Evolutionary conservation across 2,888 invertebrate species (phyloP).

Genomic region (Hemaris fuciformis): DNA sequence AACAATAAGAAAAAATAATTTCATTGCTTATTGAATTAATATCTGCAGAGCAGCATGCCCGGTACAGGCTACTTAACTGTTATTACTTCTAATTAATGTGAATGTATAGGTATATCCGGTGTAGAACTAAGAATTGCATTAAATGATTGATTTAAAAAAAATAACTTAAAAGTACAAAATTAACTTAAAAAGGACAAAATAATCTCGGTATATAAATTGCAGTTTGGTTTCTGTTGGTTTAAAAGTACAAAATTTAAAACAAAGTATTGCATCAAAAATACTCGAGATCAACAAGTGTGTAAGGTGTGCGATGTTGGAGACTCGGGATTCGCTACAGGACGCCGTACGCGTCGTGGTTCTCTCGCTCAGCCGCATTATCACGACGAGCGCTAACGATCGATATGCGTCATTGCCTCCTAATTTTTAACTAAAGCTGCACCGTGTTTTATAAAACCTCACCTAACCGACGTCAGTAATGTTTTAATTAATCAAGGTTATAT

Average conservation of each 20-base stretch:
- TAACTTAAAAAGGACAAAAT: not conserved
- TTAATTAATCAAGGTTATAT: conserved; percentile 30
- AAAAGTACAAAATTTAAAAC: too few species aligned
- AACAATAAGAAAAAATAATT: not conserved
- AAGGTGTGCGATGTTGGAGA: conserved; percentile 50
- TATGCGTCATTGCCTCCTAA: conserved; percentile 45
- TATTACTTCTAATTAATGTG: conserved; percentile 5
- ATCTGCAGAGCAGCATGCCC: not conserved
- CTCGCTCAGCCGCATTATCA: conserved; percentile 47
- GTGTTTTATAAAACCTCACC: conserved; percentile 12
- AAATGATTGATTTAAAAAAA: not conserved
- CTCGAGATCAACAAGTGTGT: conserved; percentile 35
- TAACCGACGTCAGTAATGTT: conserved; percentile 8
- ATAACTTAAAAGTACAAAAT: too few species aligned
- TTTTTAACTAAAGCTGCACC: conserved; percentile 28
- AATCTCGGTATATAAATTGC: not conserved
- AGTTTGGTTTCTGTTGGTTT: too few species aligned
- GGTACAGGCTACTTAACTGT: not conserved
- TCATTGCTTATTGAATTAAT: not conserved
- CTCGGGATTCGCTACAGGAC: conserved; percentile 58
- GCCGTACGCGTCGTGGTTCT: conserved; percentile 51
- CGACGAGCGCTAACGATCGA: conserved; percentile 56
- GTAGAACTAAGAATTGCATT: conserved; percentile 16
- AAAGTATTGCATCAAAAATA: too few species aligned
- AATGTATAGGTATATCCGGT: conserved; percentile 30